Base-by-base conservation (phyloP, 2,113 vertebrate species). In the Plestiodon gilberti region DNA sequence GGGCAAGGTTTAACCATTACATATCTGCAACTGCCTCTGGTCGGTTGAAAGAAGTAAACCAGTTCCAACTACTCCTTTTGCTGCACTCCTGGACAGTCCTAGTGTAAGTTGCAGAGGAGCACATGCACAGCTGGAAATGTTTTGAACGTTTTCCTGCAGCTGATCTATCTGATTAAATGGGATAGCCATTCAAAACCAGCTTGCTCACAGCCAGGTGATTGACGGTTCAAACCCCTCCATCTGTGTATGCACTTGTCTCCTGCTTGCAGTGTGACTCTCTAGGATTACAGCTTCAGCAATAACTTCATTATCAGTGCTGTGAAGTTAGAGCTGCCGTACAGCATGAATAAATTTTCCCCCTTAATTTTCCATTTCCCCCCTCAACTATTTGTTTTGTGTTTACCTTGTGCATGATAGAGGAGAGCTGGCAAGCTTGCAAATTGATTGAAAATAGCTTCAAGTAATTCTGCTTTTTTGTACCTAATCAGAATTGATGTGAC, bases 401-500 rank as follows among this genome's bases (percentile, higher is more conserved):
- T 82, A 65, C 75, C 43, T 91, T 94, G 96, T 97, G 96, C 96
- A 96, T 96, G 96, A 96, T 90, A 95, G 95, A 96, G 92, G 91
- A 92, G 91, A 82, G 87, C 94, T 90, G 82, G 95, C 86, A 91
- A 95, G 96, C 96, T 96, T 97, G 95, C 92, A 20, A 93, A 89
- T 91, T 89, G 93, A 94, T 89, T 87, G 86, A 88, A 94, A 95
- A 94, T 94, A 90, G 95, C 95, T 96, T 94, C 91, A 82, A 96
- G 79, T 97, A 97, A 98, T 95, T 95, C 78, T 96, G 95, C 96
- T 94, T 95, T 92, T 96, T 94, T 97, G 90, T 96, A 95, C 95
- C 95, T 96, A 94, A 97, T 98, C 97, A 99, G 99, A 97, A 99
- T 99, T 97, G 99, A 99, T 97, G 98, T 99, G 97, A 99, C 99